Conservation (phyloP, 2,797 vertebrate species). For the Cyclopterus lumpus region DNA sequence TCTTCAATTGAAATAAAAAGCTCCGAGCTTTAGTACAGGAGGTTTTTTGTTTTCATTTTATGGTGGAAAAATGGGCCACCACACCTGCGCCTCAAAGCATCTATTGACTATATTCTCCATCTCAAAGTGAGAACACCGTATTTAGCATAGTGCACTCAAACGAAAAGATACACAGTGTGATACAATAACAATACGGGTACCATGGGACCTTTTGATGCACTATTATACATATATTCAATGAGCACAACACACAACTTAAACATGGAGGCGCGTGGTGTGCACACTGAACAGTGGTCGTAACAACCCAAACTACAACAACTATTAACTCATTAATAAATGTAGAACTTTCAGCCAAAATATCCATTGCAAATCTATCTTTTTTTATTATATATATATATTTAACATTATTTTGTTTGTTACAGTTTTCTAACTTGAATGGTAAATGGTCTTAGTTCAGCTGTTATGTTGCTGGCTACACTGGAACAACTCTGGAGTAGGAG, state of each 20-base stretch:
- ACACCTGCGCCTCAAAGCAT: conserved; percentile 59
- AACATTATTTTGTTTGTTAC: too few relatives aligned
- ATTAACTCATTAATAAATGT: not conserved
- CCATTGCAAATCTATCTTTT: too few relatives aligned
- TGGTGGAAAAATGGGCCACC: conserved; percentile 52
- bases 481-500: not conserved
- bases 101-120: conserved; percentile 32
- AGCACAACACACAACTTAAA: conserved; percentile 3
- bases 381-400: too few relatives aligned
- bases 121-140: conserved; percentile 18
- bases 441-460: conserved; percentile 26
- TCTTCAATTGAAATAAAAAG: conserved; percentile 51
- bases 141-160: not conserved
- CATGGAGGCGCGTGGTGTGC: not conserved
- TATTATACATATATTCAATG: not conserved
- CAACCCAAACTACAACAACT: not conserved
- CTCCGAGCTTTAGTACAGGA: conserved; percentile 36
- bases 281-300: not conserved
- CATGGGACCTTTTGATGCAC: conserved; percentile 8
- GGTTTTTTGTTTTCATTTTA: conserved; percentile 65
- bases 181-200: not conserved
- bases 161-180: not conserved
- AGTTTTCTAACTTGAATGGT: conserved; percentile 80
- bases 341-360: too few relatives aligned
- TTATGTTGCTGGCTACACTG: conserved; percentile 10